Evolutionary conservation across 1,140 invertebrate genomes (phyloP), one percentile per base, ranked within the genome.

Genomic region (Polyergus mexicanus): DNA sequence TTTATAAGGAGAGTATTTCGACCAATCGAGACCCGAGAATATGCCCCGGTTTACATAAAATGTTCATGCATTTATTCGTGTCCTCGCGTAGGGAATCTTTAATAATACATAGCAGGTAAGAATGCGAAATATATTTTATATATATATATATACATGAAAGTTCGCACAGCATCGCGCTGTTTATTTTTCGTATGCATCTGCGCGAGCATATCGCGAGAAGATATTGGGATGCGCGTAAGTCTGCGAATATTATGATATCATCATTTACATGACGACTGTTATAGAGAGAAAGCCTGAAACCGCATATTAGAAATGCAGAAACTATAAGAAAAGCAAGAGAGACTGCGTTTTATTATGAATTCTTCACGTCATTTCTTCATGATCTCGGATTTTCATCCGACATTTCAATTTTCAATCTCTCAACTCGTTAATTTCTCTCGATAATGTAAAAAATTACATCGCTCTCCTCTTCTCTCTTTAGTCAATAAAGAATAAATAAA

Each of bases 1-100:
- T 78, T 56, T 75, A 11, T 6, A 25, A 74, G 69, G 84, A 72
- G 60, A 38, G 41, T 22, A 72, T 68, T 69, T 88, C 86, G 72
- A 71, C 56, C 87, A 87, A 88, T 88, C 87, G 85, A 66, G 69
- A 56, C 16, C 38, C 16, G 41, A 56, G 8, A 60, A 72, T 58
- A 69, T 71, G 54, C 44, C 41, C 44, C 72, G 60, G 58, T 51
- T 88, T 66, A 69, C 86, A 88, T 88, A 69, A 88, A 69, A 54
- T 84, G 83, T 88, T 88, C 86, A 88, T 88, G 86, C 86, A 88
- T 88, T 77, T 87, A 88, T 78, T 75, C 86, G 60, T 51, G 32
- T 76, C 60, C 32, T 47, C 74, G 65, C 75, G 87, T 75, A 56
- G 47, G 16, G 44, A 83, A 88, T 32, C 72, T 88, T 88, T 88